phyloP scores from a whole-genome alignment of 2,888 invertebrate genomes.

The Nesidiocoris tenuis region DNA sequence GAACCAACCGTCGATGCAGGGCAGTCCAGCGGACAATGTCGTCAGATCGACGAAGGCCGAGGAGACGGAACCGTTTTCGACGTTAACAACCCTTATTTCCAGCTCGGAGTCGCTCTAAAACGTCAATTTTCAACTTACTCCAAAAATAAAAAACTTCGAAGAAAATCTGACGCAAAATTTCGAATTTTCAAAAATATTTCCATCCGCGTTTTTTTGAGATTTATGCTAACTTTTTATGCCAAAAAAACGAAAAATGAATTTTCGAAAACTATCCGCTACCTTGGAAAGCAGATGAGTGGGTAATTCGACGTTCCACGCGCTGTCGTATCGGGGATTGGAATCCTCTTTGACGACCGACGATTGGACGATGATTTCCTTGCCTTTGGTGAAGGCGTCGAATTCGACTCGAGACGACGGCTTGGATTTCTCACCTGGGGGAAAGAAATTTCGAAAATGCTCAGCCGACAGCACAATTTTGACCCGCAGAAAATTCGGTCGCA shows the following conservation, averaged over 20 bases:
- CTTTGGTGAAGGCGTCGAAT: conserved; percentile 34
- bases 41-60: conserved; percentile 34
- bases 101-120: conserved; percentile 32
- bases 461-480: no score
- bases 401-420: conserved; percentile 29
- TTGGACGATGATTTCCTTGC: conserved; percentile 24
- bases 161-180: not conserved
- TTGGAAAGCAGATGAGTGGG: conserved; percentile 32
- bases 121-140: no score
- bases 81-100: conserved; percentile 29
- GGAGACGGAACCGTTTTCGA: conserved; percentile 24
- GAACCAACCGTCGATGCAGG: conserved; percentile 32
- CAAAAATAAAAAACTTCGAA: not conserved
- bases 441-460: not conserved
- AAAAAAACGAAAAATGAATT: not conserved
- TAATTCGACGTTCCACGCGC: conserved; percentile 34
- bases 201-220: no score
- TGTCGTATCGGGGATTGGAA: conserved; percentile 25
- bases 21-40: conserved; percentile 29
- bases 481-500: no score
- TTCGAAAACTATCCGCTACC: not conserved
- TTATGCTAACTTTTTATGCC: no score
- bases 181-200: not conserved
- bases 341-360: conserved; percentile 19
- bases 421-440: not conserved